These are phyloP conservation scores for Pomatostomus ruficeps DNA, from an alignment of 2,113 vertebrate species.

Conservation along the genomic window DNA sequence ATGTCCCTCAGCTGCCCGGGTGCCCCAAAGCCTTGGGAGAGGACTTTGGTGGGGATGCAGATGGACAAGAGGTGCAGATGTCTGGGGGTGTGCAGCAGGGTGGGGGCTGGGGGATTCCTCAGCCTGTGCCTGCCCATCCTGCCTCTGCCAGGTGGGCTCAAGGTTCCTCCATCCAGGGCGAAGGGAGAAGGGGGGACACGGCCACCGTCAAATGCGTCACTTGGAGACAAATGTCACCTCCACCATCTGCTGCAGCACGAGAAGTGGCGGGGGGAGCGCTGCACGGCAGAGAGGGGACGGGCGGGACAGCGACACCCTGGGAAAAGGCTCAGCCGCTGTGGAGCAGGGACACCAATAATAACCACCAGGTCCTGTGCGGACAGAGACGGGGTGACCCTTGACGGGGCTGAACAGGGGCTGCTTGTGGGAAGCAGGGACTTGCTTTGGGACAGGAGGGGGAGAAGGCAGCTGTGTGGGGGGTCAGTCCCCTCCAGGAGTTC, in stretches of 20 bases:
- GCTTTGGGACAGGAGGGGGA: not conserved
- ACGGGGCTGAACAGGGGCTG: not conserved
- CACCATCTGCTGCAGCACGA: not conserved
- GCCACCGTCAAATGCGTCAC: not conserved
- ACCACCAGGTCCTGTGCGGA: not conserved
- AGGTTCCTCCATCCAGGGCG: not conserved
- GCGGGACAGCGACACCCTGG: not conserved
- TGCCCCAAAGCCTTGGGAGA: not conserved
- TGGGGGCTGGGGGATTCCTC: too few species aligned
- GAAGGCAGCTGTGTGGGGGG: not conserved
- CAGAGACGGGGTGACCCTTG: not conserved
- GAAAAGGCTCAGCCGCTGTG: not conserved
- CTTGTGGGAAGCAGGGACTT: fast-evolving
- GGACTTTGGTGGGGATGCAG: not conserved
- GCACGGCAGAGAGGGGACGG: not conserved
- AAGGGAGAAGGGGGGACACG: not conserved
- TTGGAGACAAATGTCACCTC: slow-evolving; percentile 38
- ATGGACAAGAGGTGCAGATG: not conserved
- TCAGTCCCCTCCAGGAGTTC: not conserved
- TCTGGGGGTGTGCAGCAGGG: fast-evolving
- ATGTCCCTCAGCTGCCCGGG: not conserved
- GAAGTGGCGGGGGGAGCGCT: not conserved
- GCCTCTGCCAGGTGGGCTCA: not conserved
- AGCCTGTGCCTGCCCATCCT: not conserved
- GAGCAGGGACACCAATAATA: fast-evolving